phyloP scores from a whole-genome alignment of 2,113 vertebrate species.

The Andinoacara biseriatus region DNA sequence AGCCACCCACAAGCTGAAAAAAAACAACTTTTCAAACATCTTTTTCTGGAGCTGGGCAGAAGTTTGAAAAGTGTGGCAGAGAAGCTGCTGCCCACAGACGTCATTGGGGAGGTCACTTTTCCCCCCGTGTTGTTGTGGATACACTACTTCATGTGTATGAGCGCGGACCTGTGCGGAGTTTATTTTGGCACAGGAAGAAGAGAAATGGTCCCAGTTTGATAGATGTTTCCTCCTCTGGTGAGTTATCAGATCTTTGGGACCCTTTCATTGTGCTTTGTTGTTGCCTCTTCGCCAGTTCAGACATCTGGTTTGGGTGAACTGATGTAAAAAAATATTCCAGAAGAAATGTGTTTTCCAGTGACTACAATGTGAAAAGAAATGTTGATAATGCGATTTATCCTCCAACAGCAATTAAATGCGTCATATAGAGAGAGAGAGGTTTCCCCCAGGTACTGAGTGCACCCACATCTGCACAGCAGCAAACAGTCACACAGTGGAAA shows the following conservation, averaged over 20 bases:
- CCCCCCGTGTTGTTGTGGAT: conserved; percentile 47
- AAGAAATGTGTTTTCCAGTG: conserved; percentile 1
- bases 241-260: conserved; percentile 46
- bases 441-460: neutral
- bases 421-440: neutral
- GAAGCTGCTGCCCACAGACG: conserved; percentile 24
- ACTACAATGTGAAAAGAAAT: neutral
- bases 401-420: neutral
- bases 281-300: conserved; percentile 34
- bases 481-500: neutral
- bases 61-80: neutral
- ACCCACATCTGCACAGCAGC: neutral
- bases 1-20: neutral
- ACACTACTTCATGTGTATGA: conserved; percentile 34
- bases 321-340: neutral
- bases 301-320: conserved; percentile 56
- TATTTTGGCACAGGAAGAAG: conserved; percentile 54
- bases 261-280: conserved; percentile 37
- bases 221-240: conserved; percentile 58
- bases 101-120: conserved; percentile 52
- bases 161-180: conserved; percentile 14
- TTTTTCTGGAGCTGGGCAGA: neutral
- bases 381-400: neutral
- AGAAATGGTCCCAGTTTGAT: conserved; percentile 41
- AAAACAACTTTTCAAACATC: neutral